These are phyloP conservation scores for Danio kyathit DNA, from an alignment of 2,797 vertebrate species.

Conservation along the genomic window DNA sequence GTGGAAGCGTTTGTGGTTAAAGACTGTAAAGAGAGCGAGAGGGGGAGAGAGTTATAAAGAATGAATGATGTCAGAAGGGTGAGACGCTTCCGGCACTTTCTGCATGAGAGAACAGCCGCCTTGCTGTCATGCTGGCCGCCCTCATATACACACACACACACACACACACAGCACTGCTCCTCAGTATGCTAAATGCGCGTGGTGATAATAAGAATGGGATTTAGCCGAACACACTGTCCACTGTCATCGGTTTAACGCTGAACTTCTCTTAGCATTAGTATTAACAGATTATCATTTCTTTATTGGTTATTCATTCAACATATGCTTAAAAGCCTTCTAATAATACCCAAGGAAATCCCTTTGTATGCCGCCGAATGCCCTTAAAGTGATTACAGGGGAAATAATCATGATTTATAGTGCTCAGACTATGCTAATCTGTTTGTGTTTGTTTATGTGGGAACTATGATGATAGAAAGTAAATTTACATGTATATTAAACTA, in stretches of 20 bases:
- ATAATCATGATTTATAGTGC: slow-evolving; percentile 43
- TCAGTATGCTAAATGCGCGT: slow-evolving; percentile 9
- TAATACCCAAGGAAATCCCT: slow-evolving; percentile 21
- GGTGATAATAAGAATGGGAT: slow-evolving; percentile 10
- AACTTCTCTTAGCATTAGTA: background rate
- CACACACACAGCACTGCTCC: slow-evolving; percentile 34
- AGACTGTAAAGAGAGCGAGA: slow-evolving; percentile 14
- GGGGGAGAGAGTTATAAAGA: slow-evolving; percentile 71
- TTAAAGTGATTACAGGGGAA: slow-evolving; percentile 35
- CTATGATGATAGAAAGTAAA: background rate
- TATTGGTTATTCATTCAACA: slow-evolving; percentile 27
- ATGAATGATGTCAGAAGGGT: slow-evolving; percentile 78
- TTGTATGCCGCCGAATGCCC: slow-evolving; percentile 17
- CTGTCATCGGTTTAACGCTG: background rate
- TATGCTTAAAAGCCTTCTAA: slow-evolving; percentile 16
- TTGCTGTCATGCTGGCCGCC: slow-evolving; percentile 31
- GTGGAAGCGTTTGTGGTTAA: slow-evolving; percentile 11
- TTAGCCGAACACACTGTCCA: background rate
- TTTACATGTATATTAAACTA: background rate
- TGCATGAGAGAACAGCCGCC: slow-evolving; percentile 72
- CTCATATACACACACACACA: slow-evolving; percentile 2
- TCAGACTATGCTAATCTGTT: slow-evolving; percentile 34
- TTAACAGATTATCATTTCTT: slow-evolving; percentile 26
- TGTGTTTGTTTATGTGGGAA: slow-evolving; percentile 2
- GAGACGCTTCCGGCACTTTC: slow-evolving; percentile 76